phyloP scores from a whole-genome alignment of 2,888 invertebrate species.

The Phragmatobia fuliginosa region DNA sequence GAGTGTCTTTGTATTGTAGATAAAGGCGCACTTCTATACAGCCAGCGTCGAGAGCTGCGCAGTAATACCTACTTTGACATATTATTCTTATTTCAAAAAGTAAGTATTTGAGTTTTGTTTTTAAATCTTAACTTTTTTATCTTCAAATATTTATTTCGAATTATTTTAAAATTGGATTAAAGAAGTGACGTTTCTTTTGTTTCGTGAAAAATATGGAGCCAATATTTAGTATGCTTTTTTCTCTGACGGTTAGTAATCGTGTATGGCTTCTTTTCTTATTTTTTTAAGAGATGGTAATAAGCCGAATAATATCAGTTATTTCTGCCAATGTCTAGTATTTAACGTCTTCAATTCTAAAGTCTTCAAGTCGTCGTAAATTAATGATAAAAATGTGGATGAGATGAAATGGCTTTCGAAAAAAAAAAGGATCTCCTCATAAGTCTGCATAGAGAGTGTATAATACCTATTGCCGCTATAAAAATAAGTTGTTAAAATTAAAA shows the following conservation, averaged over 20 bases:
- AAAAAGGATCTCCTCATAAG: too few relatives aligned
- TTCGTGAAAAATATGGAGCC: background rate
- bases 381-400: too few relatives aligned
- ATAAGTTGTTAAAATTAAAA: background rate
- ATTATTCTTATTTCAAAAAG: slow-evolving; percentile 13
- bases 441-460: background rate
- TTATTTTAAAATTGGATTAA: background rate
- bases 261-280: too few relatives aligned
- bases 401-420: too few relatives aligned
- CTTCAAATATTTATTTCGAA: background rate
- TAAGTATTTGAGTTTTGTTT: slow-evolving; percentile 4
- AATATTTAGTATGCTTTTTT: background rate
- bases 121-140: background rate
- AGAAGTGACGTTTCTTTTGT: background rate
- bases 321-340: too few relatives aligned
- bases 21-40: slow-evolving; percentile 63
- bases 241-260: background rate
- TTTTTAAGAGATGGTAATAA: too few relatives aligned
- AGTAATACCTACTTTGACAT: slow-evolving; percentile 19
- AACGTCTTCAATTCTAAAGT: too few relatives aligned
- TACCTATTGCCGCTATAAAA: too few relatives aligned
- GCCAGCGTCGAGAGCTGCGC: slow-evolving; percentile 23
- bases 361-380: too few relatives aligned
- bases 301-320: too few relatives aligned
- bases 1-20: slow-evolving; percentile 75